phyloP scores from a whole-genome alignment of 2,113 vertebrate species.

The Pipa parva region DNA sequence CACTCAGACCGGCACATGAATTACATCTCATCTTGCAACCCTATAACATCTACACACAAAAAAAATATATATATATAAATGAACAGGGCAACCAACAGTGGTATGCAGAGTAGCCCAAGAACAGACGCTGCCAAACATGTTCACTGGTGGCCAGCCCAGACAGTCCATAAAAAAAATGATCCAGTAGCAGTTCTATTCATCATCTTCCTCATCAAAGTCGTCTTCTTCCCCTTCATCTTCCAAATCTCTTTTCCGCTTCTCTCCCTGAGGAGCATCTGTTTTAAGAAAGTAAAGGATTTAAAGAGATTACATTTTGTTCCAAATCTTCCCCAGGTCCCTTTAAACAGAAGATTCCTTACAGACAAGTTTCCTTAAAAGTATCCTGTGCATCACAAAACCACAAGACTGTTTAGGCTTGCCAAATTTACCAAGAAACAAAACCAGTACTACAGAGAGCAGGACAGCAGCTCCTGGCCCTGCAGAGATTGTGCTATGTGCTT shows the following conservation, averaged over 20 bases:
- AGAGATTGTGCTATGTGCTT: no score
- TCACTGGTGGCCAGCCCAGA: conserved; percentile 27
- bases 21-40: conserved; percentile 20
- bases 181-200: conserved; percentile 35
- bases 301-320: no score
- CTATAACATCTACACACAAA: conserved; percentile 18
- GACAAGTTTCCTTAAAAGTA: no score
- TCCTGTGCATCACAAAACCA: no score
- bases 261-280: conserved; percentile 21
- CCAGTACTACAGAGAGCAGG: no score
- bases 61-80: conserved; percentile 4
- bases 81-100: not conserved
- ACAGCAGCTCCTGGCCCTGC: no score
- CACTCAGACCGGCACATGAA: conserved; percentile 24
- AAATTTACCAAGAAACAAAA: no score
- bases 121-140: conserved; percentile 7
- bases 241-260: conserved; percentile 36
- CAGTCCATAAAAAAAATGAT: conserved; percentile 25
- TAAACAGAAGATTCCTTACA: no score
- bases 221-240: conserved; percentile 29
- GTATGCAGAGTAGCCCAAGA: conserved; percentile 17
- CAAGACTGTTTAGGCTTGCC: no score
- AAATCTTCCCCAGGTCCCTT: no score
- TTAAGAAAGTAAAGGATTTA: no score
- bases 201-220: conserved; percentile 21